Evolutionary conservation across 2,888 invertebrate genomes (phyloP).

Genomic region (Lycophotia porphyrea): DNA sequence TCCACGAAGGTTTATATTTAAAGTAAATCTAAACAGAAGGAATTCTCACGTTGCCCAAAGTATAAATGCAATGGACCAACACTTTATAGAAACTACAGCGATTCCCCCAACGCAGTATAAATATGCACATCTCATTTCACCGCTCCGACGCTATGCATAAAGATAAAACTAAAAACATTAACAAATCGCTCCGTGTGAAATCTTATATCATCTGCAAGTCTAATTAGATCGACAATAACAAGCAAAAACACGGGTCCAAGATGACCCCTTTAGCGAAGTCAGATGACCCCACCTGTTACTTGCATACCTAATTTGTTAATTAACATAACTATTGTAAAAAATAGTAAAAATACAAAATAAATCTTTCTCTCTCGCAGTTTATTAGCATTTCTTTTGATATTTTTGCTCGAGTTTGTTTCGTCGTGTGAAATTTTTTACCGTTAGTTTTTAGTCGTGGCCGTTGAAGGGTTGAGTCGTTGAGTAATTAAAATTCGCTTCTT

Average conservation of each 20-base stretch:
- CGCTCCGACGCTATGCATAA: constrained; percentile 22
- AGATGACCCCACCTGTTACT: constrained; percentile 86
- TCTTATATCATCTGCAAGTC: constrained; percentile 76
- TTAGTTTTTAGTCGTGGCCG: constrained; percentile 42
- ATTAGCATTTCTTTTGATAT: constrained; percentile 75
- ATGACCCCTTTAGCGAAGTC: constrained; percentile 78
- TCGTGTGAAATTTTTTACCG: constrained; percentile 63
- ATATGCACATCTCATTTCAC: constrained; percentile 58
- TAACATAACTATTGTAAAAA: constrained; percentile 67
- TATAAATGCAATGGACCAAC: constrained; percentile 42
- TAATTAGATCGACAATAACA: constrained; percentile 71
- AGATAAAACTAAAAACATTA: constrained; percentile 53
- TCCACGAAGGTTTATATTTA: constrained; percentile 7
- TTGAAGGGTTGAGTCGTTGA: constrained; percentile 63
- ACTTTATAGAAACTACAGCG: constrained; percentile 8
- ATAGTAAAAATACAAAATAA: constrained; percentile 58
- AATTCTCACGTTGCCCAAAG: constrained; percentile 15
- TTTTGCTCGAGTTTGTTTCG: constrained; percentile 62
- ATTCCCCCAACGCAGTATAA: constrained; percentile 55
- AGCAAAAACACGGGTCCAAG: constrained; percentile 67
- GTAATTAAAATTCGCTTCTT: constrained; percentile 63
- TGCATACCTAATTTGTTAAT: constrained; percentile 74
- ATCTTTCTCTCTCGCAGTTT: constrained; percentile 68
- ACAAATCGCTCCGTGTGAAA: constrained; percentile 72
- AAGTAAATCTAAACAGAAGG: neutral